phyloP scores from a whole-genome alignment of 2,888 invertebrate species.

The Trachelus stipa region DNA sequence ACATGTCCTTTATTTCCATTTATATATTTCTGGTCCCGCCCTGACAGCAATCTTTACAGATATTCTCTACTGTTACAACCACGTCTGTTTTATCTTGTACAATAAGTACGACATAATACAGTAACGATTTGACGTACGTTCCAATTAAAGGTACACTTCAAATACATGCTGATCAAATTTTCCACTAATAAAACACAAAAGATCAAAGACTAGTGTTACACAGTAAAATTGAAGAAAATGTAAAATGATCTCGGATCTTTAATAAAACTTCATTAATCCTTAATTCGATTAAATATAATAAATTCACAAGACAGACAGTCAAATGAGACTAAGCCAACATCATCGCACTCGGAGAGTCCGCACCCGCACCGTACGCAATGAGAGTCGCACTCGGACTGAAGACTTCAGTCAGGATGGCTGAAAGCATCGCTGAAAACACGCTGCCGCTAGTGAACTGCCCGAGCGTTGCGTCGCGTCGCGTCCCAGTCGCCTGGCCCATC shows the following conservation, averaged over 20 bases:
- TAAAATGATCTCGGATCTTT: too few relatives aligned
- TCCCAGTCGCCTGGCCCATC: conserved; percentile 3
- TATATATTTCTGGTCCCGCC: background rate
- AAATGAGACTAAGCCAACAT: background rate
- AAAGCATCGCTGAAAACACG: background rate
- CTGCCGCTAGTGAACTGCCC: background rate
- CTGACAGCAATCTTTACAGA: background rate
- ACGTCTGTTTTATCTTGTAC: background rate
- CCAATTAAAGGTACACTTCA: background rate
- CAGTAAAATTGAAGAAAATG: background rate
- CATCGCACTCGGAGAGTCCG: background rate
- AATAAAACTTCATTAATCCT: background rate
- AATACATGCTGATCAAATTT: background rate
- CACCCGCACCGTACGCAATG: conserved; percentile 37
- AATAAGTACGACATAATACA: background rate
- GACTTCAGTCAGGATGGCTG: conserved; percentile 9
- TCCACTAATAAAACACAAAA: background rate
- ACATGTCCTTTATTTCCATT: background rate
- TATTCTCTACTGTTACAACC: background rate
- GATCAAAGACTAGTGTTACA: background rate
- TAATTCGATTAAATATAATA: background rate
- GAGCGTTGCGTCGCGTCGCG: background rate
- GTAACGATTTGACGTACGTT: background rate
- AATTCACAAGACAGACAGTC: background rate
- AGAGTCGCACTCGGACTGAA: conserved; percentile 40